Conservation (phyloP, 2,888 invertebrate species). For the Cylindroiulus punctatus region DNA sequence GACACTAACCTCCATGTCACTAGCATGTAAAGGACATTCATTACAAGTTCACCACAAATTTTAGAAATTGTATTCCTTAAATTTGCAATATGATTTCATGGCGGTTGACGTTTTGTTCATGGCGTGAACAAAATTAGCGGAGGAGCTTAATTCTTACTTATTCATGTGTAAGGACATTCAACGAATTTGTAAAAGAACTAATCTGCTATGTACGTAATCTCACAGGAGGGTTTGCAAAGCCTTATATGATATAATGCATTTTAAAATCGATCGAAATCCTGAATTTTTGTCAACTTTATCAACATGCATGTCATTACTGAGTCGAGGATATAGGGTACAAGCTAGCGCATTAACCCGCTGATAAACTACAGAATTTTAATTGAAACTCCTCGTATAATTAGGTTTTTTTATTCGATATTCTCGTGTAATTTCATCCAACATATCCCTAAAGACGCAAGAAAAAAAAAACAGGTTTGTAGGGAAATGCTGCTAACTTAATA, state of each 20-base stretch:
- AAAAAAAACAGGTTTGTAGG: background rate
- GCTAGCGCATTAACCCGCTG: background rate
- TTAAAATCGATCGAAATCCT: background rate
- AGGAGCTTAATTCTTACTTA: too few relatives aligned
- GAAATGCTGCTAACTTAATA: constrained; percentile 21
- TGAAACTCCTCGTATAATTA: constrained; percentile 2
- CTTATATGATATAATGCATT: background rate
- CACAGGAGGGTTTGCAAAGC: background rate
- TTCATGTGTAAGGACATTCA: too few relatives aligned
- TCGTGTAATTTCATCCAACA: background rate
- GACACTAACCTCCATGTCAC: too few relatives aligned
- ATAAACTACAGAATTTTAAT: background rate
- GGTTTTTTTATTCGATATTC: background rate
- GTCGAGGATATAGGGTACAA: background rate
- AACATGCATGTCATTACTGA: background rate
- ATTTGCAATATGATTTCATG: too few relatives aligned
- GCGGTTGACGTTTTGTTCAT: too few relatives aligned
- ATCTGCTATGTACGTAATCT: too few relatives aligned
- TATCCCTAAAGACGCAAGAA: background rate
- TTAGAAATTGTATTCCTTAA: too few relatives aligned
- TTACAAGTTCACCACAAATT: too few relatives aligned
- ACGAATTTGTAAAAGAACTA: too few relatives aligned
- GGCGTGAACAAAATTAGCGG: too few relatives aligned
- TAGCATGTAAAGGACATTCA: too few relatives aligned
- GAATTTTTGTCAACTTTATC: background rate